Conservation (phyloP, 2,113 vertebrate species). For the Semicossyphus pulcher region DNA sequence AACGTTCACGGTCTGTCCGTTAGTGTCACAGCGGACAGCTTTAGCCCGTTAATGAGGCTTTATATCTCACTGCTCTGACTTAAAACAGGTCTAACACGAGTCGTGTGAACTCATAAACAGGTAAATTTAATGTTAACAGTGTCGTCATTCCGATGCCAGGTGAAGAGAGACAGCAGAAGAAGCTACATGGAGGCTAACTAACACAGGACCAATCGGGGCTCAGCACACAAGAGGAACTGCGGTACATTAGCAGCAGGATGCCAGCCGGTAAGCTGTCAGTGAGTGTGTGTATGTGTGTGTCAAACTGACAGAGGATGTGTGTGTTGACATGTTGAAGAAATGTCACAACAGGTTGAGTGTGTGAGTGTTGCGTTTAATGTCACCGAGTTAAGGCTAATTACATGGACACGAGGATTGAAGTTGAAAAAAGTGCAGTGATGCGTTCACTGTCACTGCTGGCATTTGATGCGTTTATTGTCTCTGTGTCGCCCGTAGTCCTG, state of each 20-base stretch:
- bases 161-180: conserved; percentile 16
- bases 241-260: conserved; percentile 66
- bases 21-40: background rate
- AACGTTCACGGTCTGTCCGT: background rate
- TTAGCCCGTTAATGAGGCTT: background rate
- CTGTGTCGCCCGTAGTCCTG: background rate
- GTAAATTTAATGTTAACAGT: conserved; percentile 31
- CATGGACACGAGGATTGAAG: no score
- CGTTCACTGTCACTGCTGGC: conserved; percentile 6
- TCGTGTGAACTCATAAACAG: background rate
- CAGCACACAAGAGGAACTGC: conserved; percentile 41
- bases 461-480: background rate
- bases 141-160: conserved; percentile 28
- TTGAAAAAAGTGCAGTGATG: background rate
- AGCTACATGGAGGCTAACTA: conserved; percentile 73
- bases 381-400: conserved; percentile 11
- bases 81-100: background rate
- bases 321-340: background rate
- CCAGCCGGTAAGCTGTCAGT: conserved; percentile 71
- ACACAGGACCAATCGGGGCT: conserved; percentile 17
- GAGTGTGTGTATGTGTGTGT: conserved; percentile 18
- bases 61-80: fast-evolving
- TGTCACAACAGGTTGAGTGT: background rate
- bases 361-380: background rate
- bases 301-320: background rate